phyloP scores from a whole-genome alignment of 2,888 invertebrate genomes.

The Norana najaformis region DNA sequence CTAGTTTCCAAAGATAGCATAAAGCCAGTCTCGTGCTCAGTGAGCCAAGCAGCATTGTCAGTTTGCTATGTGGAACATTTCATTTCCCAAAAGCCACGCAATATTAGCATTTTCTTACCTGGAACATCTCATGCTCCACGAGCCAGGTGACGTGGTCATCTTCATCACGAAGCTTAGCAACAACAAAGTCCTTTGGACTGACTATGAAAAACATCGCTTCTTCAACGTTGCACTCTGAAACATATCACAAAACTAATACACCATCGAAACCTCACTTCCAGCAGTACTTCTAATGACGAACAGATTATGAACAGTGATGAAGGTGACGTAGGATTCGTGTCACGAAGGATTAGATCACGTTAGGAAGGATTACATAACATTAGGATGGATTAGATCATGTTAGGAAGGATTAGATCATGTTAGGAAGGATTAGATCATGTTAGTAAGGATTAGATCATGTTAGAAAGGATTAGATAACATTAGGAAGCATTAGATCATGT shows the following conservation, averaged over 20 bases:
- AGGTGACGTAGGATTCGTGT: too few relatives aligned
- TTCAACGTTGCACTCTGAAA: constrained; percentile 48
- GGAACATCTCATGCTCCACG: constrained; percentile 72
- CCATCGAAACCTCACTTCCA: not conserved
- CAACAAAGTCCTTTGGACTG: constrained; percentile 89
- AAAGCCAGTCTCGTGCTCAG: not conserved
- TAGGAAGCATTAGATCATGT: too few relatives aligned
- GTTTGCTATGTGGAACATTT: too few relatives aligned
- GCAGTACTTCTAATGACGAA: not conserved
- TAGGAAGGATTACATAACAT: too few relatives aligned
- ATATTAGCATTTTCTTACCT: constrained; percentile 56
- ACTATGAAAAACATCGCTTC: constrained; percentile 77
- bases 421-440: too few relatives aligned
- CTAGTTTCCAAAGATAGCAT: not conserved
- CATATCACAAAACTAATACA: not conserved
- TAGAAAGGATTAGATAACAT: too few relatives aligned
- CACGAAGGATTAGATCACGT: too few relatives aligned
- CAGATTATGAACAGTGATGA: too few relatives aligned
- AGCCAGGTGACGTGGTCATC: constrained; percentile 93
- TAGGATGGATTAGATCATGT: too few relatives aligned
- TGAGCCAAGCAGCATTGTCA: not conserved
- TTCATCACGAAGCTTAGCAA: constrained; percentile 85
- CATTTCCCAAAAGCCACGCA: not conserved
- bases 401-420: too few relatives aligned
- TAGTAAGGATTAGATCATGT: too few relatives aligned